A percentile compares a stretch with the other conserved stretches of the same genome.
These are phyloP conservation scores for Myotis pilosus DNA, from an alignment of 2,797 vertebrate genomes.

Conservation along the genomic window DNA sequence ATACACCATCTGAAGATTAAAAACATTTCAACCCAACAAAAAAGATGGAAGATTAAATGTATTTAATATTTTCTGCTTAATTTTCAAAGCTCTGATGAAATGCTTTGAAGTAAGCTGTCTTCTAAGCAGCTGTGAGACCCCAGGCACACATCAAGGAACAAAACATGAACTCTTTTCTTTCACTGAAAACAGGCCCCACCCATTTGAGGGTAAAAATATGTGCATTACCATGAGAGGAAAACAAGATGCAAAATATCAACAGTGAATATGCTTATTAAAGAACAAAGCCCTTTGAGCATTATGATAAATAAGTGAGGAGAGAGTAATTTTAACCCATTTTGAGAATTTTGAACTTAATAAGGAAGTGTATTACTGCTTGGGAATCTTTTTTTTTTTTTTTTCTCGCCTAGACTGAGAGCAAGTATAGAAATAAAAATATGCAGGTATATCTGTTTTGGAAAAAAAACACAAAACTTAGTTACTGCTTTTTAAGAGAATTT, in stretches of 20 bases:
- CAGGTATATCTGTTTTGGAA: not conserved
- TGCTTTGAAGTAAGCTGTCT: slow-evolving; percentile 36
- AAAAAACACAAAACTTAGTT: not conserved
- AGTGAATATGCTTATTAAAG: slow-evolving; percentile 4
- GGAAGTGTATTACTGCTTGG: not conserved
- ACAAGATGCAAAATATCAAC: not conserved
- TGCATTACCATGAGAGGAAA: not conserved
- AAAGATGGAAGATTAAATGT: not conserved
- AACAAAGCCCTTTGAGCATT: not conserved
- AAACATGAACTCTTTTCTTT: slow-evolving; percentile 29
- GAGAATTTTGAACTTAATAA: slow-evolving; percentile 27
- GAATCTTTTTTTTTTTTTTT: not conserved
- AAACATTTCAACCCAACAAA: slow-evolving; percentile 9
- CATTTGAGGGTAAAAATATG: not conserved
- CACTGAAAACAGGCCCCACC: not conserved
- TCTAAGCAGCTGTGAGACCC: not conserved
- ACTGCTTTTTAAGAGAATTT: not conserved
- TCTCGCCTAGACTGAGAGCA: not conserved
- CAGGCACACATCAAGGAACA: slow-evolving; percentile 37
- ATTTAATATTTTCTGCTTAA: slow-evolving; percentile 38
- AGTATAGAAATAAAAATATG: not conserved
- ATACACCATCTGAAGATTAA: not conserved
- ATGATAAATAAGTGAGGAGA: not conserved
- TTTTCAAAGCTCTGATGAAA: slow-evolving; percentile 32
- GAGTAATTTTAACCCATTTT: slow-evolving; percentile 37